phyloP scores from a whole-genome alignment of 2,797 vertebrate species.

The Etheostoma perlongum region DNA sequence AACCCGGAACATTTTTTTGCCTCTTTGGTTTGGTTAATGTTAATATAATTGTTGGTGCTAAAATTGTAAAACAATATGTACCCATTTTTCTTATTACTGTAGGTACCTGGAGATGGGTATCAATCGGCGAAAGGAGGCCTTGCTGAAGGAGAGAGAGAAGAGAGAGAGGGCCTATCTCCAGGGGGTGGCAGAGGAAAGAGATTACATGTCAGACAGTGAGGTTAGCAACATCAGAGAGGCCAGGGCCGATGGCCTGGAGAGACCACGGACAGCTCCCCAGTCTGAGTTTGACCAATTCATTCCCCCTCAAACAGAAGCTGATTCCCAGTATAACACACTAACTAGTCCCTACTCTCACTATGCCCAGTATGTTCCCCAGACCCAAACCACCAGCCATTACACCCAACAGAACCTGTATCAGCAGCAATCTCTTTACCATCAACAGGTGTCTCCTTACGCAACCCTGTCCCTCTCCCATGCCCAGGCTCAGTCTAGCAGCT shows the following conservation, averaged over 20 bases:
- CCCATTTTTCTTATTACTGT: constrained; percentile 16
- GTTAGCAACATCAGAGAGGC: constrained; percentile 94
- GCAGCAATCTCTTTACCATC: constrained; percentile 93
- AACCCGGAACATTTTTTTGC: constrained; percentile 53
- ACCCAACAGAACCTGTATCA: constrained; percentile 94
- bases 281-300: constrained; percentile 96
- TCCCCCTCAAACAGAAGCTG: constrained; percentile 95
- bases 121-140: constrained; percentile 96
- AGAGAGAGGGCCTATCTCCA: constrained; percentile 98
- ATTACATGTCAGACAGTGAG: constrained; percentile 99
- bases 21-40: constrained; percentile 34
- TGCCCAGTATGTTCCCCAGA: constrained; percentile 92
- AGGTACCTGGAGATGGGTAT: constrained; percentile 99
- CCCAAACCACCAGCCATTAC: constrained; percentile 93
- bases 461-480: constrained; percentile 90
- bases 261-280: constrained; percentile 96
- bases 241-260: constrained; percentile 91
- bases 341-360: constrained; percentile 96
- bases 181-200: constrained; percentile 98
- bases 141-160: constrained; percentile 98
- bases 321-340: constrained; percentile 93
- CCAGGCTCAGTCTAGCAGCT: constrained; percentile 89
- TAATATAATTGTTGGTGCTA: constrained; percentile 3
- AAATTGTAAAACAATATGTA: constrained; percentile 17
- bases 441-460: constrained; percentile 94